Percentiles rank a stretch among this genome's conserved stretches.
These are phyloP conservation scores for Dascillus cervinus DNA, from an alignment of 2,888 invertebrate species.

Conservation along the genomic window DNA sequence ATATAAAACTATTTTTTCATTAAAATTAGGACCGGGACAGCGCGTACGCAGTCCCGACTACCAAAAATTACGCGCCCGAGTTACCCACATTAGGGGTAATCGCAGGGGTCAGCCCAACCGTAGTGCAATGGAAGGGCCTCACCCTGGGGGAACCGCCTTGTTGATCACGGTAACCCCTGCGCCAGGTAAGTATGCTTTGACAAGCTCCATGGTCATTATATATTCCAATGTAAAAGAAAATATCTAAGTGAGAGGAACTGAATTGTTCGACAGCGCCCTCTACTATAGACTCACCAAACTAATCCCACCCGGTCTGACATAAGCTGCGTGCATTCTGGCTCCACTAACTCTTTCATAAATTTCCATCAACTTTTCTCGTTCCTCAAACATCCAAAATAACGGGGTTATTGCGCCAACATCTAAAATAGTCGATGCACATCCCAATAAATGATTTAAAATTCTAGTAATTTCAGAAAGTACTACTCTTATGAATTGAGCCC, in stretches of 20 bases:
- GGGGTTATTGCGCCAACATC: constrained; percentile 85
- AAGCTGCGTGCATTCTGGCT: constrained; percentile 75
- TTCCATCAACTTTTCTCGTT: constrained; percentile 80
- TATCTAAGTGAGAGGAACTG: background rate
- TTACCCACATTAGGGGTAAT: constrained; percentile 66
- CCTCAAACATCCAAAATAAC: constrained; percentile 87
- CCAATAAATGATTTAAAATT: constrained; percentile 73
- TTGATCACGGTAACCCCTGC: constrained; percentile 59
- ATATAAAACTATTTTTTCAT: too few species aligned
- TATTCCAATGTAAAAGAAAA: background rate
- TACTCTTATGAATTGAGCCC: constrained; percentile 49
- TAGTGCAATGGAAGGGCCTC: constrained; percentile 67
- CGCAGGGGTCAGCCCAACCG: constrained; percentile 67
- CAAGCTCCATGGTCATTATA: too few species aligned
- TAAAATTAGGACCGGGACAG: too few species aligned
- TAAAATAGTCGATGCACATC: constrained; percentile 63
- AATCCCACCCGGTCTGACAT: constrained; percentile 78
- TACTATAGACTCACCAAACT: constrained; percentile 39
- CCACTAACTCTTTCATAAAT: constrained; percentile 78
- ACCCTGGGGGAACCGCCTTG: constrained; percentile 62
- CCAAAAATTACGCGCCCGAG: constrained; percentile 63
- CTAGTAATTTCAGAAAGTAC: constrained; percentile 64
- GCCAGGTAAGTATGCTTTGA: constrained; percentile 45
- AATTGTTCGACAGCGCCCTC: background rate
- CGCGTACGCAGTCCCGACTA: constrained; percentile 59